Evolutionary conservation across 2,888 invertebrate species (phyloP).

Genomic region (Chrysotoxum bicinctum): DNA sequence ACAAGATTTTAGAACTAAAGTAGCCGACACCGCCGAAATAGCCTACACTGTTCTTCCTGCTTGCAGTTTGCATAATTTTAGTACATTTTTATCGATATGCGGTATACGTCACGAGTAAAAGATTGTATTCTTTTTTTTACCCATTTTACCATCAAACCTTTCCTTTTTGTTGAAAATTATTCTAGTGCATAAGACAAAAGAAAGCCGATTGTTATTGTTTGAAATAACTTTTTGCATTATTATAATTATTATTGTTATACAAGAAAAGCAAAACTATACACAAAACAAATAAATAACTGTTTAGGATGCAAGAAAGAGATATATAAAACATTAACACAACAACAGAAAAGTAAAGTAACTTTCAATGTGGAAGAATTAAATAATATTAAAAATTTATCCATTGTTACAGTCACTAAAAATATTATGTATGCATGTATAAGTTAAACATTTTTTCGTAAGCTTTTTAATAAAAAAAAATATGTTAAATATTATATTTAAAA

Average conservation of each 20-base stretch:
- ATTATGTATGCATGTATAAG: slow-evolving; percentile 34
- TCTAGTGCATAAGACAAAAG: slow-evolving; percentile 27
- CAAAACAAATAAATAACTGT: slow-evolving; percentile 21
- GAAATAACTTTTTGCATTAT: slow-evolving; percentile 49
- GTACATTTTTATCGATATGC: slow-evolving; percentile 91
- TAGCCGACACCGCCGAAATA: slow-evolving; percentile 83
- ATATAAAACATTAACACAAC: background rate
- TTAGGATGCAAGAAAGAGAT: background rate
- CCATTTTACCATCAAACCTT: slow-evolving; percentile 29
- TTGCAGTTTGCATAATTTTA: slow-evolving; percentile 89
- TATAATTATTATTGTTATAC: slow-evolving; percentile 54
- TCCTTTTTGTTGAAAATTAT: slow-evolving; percentile 42
- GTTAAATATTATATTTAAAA: slow-evolving; percentile 19
- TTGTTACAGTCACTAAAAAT: slow-evolving; percentile 36
- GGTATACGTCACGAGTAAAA: slow-evolving; percentile 88
- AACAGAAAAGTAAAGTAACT: background rate
- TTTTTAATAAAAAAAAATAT: slow-evolving; percentile 41
- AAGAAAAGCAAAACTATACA: slow-evolving; percentile 26
- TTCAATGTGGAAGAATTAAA: slow-evolving; percentile 16
- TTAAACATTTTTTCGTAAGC: slow-evolving; percentile 24
- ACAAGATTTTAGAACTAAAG: slow-evolving; percentile 81
- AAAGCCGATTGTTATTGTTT: slow-evolving; percentile 57
- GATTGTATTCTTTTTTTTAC: background rate
- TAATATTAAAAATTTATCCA: slow-evolving; percentile 27
- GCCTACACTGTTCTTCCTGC: slow-evolving; percentile 91